phyloP scores from a whole-genome alignment of 1,140 invertebrate genomes.

The Bradysia coprophila region DNA sequence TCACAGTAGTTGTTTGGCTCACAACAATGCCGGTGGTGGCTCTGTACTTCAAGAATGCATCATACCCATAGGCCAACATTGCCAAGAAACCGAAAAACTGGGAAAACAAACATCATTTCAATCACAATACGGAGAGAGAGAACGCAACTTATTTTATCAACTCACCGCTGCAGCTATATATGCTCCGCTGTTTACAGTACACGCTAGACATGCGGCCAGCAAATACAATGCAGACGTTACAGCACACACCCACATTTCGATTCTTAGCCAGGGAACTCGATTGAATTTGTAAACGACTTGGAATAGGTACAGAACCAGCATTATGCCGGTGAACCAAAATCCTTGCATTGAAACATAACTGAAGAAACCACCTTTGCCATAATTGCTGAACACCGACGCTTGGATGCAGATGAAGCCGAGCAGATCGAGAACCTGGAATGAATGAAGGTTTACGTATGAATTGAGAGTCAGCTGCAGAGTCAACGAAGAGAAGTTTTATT shows the following conservation, averaged over 20 bases:
- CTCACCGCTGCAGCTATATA: slow-evolving; percentile 49
- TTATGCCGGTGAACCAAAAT: slow-evolving; percentile 67
- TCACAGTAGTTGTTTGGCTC: not conserved
- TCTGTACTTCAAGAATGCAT: slow-evolving; percentile 36
- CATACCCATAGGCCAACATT: slow-evolving; percentile 55
- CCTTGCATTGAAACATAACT: slow-evolving; percentile 67
- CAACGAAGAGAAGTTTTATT: slow-evolving; percentile 1
- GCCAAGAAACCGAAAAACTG: slow-evolving; percentile 67
- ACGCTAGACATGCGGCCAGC: slow-evolving; percentile 42
- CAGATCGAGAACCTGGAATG: slow-evolving; percentile 49
- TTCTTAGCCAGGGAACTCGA: slow-evolving; percentile 71
- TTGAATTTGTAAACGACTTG: slow-evolving; percentile 72
- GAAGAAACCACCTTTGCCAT: slow-evolving; percentile 43
- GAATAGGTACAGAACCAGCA: slow-evolving; percentile 66
- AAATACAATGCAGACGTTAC: slow-evolving; percentile 53
- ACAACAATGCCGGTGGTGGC: not conserved
- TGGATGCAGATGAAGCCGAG: slow-evolving; percentile 70
- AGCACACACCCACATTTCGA: slow-evolving; percentile 58
- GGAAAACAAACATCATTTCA: slow-evolving; percentile 22
- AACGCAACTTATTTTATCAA: slow-evolving; percentile 9
- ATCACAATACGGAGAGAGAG: too few species aligned
- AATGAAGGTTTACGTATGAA: slow-evolving; percentile 9
- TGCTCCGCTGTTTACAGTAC: slow-evolving; percentile 31
- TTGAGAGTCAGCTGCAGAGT: slow-evolving; percentile 4
- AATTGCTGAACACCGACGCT: slow-evolving; percentile 26